Percentiles rank a stretch among this genome's conserved stretches.
These are phyloP conservation scores for Aythya baeri DNA, from an alignment of 2,113 vertebrate species.

Conservation along the genomic window DNA sequence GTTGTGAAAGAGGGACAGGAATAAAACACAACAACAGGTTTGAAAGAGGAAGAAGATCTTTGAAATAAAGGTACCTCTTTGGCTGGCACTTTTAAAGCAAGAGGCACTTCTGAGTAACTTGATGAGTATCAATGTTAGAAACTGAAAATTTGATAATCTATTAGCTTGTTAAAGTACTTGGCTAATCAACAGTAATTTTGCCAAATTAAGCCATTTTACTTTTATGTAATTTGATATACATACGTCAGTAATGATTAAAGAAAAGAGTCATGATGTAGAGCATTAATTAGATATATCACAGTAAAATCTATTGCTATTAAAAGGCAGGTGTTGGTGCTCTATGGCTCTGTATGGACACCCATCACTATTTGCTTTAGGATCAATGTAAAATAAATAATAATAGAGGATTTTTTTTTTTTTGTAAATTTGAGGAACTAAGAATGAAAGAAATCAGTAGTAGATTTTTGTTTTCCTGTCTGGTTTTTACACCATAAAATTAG, in stretches of 20 bases:
- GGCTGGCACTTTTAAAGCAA: not conserved
- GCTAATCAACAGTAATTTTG: not conserved
- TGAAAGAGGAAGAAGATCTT: not conserved
- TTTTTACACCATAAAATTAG: not conserved
- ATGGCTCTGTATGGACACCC: not conserved
- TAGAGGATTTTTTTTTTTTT: not conserved
- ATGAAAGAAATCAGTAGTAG: not conserved
- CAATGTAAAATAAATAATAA: not conserved
- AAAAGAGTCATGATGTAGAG: not conserved
- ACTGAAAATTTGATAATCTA: not conserved
- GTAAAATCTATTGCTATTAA: not conserved
- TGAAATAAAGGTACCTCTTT: not conserved
- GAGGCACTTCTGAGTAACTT: not conserved
- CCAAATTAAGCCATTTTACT: constrained; percentile 2
- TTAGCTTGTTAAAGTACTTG: not conserved
- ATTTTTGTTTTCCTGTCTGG: not conserved
- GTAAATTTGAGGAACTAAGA: not conserved
- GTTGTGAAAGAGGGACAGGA: not conserved
- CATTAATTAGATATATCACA: not conserved
- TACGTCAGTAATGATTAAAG: not conserved
- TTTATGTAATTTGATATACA: not conserved
- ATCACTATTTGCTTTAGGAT: not conserved
- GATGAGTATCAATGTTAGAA: not conserved
- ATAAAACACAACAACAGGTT: not conserved
- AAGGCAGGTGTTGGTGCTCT: constrained; percentile 16